Percentiles rank a stretch among this genome's conserved stretches.
Conservation (phyloP, 2,888 invertebrate genomes). For the Punctoribates punctum region DNA sequence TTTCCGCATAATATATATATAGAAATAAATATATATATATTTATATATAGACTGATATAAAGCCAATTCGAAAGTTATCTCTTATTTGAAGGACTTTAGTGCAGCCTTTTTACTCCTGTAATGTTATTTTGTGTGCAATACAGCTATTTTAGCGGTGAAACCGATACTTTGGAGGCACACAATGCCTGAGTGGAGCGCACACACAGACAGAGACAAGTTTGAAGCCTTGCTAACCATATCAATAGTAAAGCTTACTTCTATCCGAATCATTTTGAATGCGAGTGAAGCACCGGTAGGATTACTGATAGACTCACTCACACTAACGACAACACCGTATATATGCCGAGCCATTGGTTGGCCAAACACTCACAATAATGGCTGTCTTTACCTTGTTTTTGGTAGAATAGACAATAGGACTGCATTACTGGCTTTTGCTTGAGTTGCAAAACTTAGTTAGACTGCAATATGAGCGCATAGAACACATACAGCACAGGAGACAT, state of each 20-base stretch:
- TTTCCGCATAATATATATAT: conserved; percentile 25
- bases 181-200: not conserved
- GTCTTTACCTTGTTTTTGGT: conserved; percentile 35
- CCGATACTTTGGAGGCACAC: conserved; percentile 18
- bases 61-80: conserved; percentile 37
- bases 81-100: conserved; percentile 33
- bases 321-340: not conserved
- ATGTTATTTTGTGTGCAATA: conserved; percentile 26
- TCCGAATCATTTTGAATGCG: conserved; percentile 27
- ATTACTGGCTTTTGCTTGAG: conserved; percentile 30
- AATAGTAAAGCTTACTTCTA: conserved; percentile 22
- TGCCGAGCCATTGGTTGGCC: no score
- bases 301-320: conserved; percentile 6
- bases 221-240: not conserved
- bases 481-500: not conserved
- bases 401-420: conserved; percentile 29
- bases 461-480: not conserved
- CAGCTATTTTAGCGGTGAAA: conserved; percentile 27
- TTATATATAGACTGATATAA: not conserved
- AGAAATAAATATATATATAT: conserved; percentile 32
- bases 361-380: conserved; percentile 8
- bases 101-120: conserved; percentile 32
- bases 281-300: conserved; percentile 32
- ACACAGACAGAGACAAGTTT: not conserved
- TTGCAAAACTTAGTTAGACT: conserved; percentile 4